Conservation (phyloP, 2,888 invertebrate genomes). For the Cheiracanthium punctorium region DNA sequence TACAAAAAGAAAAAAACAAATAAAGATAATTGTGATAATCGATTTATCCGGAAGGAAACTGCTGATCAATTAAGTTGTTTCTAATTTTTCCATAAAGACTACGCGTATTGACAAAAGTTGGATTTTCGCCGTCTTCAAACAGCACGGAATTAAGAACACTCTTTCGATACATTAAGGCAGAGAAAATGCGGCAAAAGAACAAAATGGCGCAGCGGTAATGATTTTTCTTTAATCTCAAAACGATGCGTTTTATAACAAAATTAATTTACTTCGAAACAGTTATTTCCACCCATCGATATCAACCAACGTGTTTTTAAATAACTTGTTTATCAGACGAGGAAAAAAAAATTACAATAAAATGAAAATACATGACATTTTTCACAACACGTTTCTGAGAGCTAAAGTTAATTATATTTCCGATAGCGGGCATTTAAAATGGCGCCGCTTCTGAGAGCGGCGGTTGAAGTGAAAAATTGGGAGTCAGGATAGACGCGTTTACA, state of each 20-base stretch:
- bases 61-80: too few species aligned
- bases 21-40: too few species aligned
- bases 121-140: not conserved
- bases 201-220: not conserved
- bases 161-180: not conserved
- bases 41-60: too few species aligned
- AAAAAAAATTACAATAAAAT: too few species aligned
- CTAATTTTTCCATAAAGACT: too few species aligned
- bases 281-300: not conserved
- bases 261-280: not conserved
- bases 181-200: not conserved
- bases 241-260: constrained; percentile 1
- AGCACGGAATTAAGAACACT: not conserved
- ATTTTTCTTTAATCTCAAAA: not conserved
- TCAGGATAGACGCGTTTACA: too few species aligned
- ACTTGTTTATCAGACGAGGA: not conserved
- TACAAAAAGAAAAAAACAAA: too few species aligned
- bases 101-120: not conserved
- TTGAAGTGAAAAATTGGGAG: not conserved
- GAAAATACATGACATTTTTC: not conserved
- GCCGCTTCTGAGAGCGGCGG: not conserved
- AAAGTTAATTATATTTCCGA: constrained; percentile 14
- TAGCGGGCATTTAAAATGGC: constrained; percentile 1
- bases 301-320: not conserved
- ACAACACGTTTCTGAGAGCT: not conserved